phyloP scores from a whole-genome alignment of 2,113 vertebrate genomes.

The Synodontis membranacea region DNA sequence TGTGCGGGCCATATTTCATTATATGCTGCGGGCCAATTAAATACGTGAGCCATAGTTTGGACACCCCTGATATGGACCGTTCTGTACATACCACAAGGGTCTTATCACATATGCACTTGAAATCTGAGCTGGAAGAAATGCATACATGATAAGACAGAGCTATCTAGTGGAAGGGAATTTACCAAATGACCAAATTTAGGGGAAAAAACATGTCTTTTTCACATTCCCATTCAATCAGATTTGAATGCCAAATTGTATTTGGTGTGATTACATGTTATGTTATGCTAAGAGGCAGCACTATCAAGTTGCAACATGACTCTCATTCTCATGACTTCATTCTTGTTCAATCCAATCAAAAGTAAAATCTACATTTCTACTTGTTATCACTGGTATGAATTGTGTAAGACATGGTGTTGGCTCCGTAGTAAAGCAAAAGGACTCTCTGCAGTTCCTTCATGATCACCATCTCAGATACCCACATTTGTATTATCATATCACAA shows the following conservation, averaged over 20 bases:
- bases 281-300: not conserved
- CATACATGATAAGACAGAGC: not conserved
- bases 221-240: not conserved
- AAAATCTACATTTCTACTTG: not conserved
- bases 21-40: too few species aligned
- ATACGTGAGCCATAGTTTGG: too few species aligned
- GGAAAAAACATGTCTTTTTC: not conserved
- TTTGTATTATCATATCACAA: not conserved
- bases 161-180: not conserved
- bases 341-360: not conserved
- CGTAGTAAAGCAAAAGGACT: not conserved
- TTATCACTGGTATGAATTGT: not conserved
- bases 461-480: not conserved
- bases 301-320: not conserved
- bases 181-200: not conserved
- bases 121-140: too few species aligned
- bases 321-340: not conserved
- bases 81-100: too few species aligned
- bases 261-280: not conserved
- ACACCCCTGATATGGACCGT: too few species aligned
- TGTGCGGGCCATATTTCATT: too few species aligned
- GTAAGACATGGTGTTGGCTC: not conserved
- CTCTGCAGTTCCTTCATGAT: not conserved
- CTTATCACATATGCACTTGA: too few species aligned
- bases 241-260: not conserved